Evolutionary conservation across 1,140 invertebrate genomes (phyloP), one percentile per base, ranked within the genome.

Genomic region (Notospermus geniculatus): DNA sequence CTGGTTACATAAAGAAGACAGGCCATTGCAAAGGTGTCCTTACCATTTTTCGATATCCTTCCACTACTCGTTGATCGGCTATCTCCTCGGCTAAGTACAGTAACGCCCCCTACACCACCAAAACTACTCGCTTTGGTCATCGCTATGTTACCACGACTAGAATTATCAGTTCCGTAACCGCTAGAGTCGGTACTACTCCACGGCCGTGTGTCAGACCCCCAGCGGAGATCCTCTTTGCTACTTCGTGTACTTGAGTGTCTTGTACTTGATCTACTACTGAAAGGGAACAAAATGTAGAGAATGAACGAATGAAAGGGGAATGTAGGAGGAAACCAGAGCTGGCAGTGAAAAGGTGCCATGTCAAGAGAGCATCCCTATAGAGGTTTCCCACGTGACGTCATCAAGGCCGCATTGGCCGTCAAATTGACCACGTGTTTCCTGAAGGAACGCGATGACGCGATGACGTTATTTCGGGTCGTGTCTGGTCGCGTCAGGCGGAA

Each of bases 111-210:
- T 91, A 92, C 27, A 19, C 91, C 91, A 25, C 90, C 90, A 72
- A 93, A 93, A 75, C 90, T 92, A 80, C 90, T 91, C 22, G 89
- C 90, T 79, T 93, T 93, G 55, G 89, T 88, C 23, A 93, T 89
- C 84, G 86, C 32, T 81, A 9, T 50, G 54, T 19, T 59, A 61
- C 23, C 50, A 36, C 5, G n/a, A 22, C 43, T 55, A 23, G 54
- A 56, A 22, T 57, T 63, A 52, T 73, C 70, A 30, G 70, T 82
- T 81, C 78, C 43, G 77, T 84, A 75, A 80, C 78, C 50, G 80
- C 83, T 72, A 19, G 80, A 80, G 55, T 84, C 82, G 32, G 80
- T 80, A 63, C 80, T 82, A 61, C 76, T 81, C 80, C 82, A 83
- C 7, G 75, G 77, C 28, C 76, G 69, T 19, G 63, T 54, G 15